phyloP scores from a whole-genome alignment of 2,888 invertebrate species.

The Tetrapedia diversipes region DNA sequence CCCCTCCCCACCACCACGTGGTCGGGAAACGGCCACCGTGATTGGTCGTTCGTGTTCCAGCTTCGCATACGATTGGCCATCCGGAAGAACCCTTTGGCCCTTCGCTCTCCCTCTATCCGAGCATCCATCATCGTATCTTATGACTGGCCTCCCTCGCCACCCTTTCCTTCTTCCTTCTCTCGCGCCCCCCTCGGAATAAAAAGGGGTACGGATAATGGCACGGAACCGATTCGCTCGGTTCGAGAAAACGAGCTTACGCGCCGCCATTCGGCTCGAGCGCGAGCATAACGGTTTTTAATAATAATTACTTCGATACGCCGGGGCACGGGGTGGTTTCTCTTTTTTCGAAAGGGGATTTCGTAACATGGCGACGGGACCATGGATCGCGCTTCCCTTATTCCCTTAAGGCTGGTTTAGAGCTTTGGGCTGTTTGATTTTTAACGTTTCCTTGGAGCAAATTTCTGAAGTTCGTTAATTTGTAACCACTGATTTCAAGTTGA shows the following conservation, averaged over 20 bases:
- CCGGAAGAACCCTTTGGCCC: conserved; percentile 73
- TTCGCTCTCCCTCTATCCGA: conserved; percentile 63
- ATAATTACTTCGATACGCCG: conserved; percentile 74
- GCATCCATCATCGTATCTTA: conserved; percentile 80
- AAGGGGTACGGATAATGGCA: conserved; percentile 70
- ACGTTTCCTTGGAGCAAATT: no score
- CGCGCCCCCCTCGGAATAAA: conserved; percentile 36
- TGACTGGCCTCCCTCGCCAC: conserved; percentile 78
- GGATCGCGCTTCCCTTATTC: no score
- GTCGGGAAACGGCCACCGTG: conserved; percentile 37
- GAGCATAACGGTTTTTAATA: conserved; percentile 76
- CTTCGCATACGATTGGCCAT: conserved; percentile 65
- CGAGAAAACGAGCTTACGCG: conserved; percentile 66
- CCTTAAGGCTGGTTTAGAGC: no score
- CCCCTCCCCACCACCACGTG: conserved; percentile 75
- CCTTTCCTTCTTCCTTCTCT: conserved; percentile 74
- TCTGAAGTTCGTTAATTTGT: no score
- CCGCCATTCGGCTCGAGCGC: conserved; percentile 40
- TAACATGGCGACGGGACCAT: conserved; percentile 1
- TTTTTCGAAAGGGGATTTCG: conserved; percentile 22
- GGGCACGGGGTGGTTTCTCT: neutral
- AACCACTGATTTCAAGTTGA: no score
- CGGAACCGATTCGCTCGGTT: conserved; percentile 76
- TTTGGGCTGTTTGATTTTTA: no score
- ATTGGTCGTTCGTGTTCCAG: conserved; percentile 69